Evolutionary conservation across 2,113 vertebrate genomes (phyloP), one percentile per base, ranked within the genome.

Genomic region (Rana temporaria): DNA sequence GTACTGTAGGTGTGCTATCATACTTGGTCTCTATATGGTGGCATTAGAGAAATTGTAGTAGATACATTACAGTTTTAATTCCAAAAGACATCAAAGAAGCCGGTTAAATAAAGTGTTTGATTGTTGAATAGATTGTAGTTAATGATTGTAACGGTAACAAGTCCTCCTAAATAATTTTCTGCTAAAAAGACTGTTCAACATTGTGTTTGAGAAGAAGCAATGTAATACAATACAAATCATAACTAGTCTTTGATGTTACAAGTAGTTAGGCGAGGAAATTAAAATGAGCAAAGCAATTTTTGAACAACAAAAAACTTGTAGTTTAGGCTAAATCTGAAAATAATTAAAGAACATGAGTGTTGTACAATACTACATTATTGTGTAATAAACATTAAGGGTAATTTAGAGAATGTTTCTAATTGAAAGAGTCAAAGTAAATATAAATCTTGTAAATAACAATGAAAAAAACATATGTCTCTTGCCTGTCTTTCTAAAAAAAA

Each of bases 251-350:
- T 78, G 76, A 78, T 55, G 78, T 70, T n/a, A 17, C 66, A 42
- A 38, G 20, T 59, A 80, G n/a, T 80, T n/a, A 71, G 19, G 18
- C 56, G 52, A 26, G n/a, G 17, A 62, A 80, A 70, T 48, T 71
- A 26, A 38, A 71, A 60, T 80, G 34, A 67, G 24, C 70, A 66
- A 80, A 80, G 67, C 55, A 80, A 70, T 70, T 30, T 34, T 52
- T 71, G 6, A 52, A 12, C 14, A 80, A 22, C 56, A 71, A 71
- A 80, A 48, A 69, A 69, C 55, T 60, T 42, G 30, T 18, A 60
- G 66, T 55, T 79, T 42, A 52, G 62, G 26, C 26, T 30, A 79
- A 62, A 80, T 71, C 78, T 70, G 78, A 80, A 59, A 80, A 52
- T 26, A 34, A 80, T 80, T 80, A 70, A 34, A n/a, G 38, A 52